Percentiles rank a stretch among this genome's conserved stretches.
Conservation (phyloP, 2,113 vertebrate species). For the Myrmophylax atrothorax region DNA sequence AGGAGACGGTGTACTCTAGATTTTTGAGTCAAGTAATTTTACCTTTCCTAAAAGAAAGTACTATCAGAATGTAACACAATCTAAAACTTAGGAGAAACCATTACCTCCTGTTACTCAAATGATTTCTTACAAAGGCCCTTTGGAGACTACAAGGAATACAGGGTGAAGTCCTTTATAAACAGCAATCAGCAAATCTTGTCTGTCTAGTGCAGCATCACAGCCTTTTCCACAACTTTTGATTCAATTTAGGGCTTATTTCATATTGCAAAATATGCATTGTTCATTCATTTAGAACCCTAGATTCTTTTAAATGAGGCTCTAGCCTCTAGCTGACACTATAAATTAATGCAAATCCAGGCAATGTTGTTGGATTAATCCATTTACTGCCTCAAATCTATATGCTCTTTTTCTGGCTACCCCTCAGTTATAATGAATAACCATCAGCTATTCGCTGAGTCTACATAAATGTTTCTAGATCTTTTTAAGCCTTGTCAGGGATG, state of each 20-base stretch:
- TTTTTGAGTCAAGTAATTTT: neutral
- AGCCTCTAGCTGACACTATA: constrained; percentile 17
- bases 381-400: neutral
- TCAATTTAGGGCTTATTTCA: neutral
- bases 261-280: neutral
- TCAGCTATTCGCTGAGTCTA: neutral
- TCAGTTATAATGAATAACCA: neutral
- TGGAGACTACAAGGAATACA: neutral
- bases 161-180: neutral
- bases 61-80: neutral
- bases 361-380: constrained; percentile 17
- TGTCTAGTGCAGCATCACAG: neutral
- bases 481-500: neutral
- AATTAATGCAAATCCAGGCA: constrained; percentile 38
- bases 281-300: constrained; percentile 1
- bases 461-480: neutral
- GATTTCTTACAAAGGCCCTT: neutral
- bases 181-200: neutral
- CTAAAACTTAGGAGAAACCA: neutral
- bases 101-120: neutral
- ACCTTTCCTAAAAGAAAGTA: neutral
- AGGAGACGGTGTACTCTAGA: neutral
- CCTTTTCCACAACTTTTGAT: neutral
- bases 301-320: constrained; percentile 32
- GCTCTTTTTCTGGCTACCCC: neutral